These are phyloP conservation scores for Parnassius mnemosyne DNA, from an alignment of 2,888 invertebrate genomes.

Conservation along the genomic window DNA sequence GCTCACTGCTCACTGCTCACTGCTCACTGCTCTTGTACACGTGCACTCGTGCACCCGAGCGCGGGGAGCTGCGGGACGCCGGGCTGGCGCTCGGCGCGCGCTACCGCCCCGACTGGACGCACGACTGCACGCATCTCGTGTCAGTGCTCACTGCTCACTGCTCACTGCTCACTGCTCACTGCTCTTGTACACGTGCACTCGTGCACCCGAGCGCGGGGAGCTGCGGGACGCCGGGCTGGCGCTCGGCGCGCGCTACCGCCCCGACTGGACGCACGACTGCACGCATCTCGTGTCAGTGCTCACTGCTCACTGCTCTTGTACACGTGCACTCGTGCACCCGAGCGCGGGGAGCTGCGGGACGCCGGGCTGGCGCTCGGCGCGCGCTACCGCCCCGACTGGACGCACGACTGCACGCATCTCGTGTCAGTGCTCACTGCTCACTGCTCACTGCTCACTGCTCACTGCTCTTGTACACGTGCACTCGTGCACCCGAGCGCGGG, in stretches of 20 bases:
- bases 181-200: slow-evolving; percentile 57
- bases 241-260: slow-evolving; percentile 89
- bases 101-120: slow-evolving; percentile 88
- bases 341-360: slow-evolving; percentile 73
- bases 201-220: slow-evolving; percentile 86
- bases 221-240: slow-evolving; percentile 84
- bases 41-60: slow-evolving; percentile 81
- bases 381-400: no score
- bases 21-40: slow-evolving; percentile 26
- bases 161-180: no score
- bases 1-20: slow-evolving; percentile 59
- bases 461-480: no score
- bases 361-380: no score
- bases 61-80: slow-evolving; percentile 63
- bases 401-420: slow-evolving; percentile 87
- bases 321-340: slow-evolving; percentile 63
- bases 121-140: slow-evolving; percentile 91
- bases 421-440: slow-evolving; percentile 63
- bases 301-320: no score
- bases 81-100: slow-evolving; percentile 89
- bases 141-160: no score
- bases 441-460: no score
- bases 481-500: slow-evolving; percentile 82
- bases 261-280: slow-evolving; percentile 87
- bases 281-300: slow-evolving; percentile 91